Evolutionary conservation across 1,140 invertebrate species (phyloP).

Genomic region (Aradophagus sp.): DNA sequence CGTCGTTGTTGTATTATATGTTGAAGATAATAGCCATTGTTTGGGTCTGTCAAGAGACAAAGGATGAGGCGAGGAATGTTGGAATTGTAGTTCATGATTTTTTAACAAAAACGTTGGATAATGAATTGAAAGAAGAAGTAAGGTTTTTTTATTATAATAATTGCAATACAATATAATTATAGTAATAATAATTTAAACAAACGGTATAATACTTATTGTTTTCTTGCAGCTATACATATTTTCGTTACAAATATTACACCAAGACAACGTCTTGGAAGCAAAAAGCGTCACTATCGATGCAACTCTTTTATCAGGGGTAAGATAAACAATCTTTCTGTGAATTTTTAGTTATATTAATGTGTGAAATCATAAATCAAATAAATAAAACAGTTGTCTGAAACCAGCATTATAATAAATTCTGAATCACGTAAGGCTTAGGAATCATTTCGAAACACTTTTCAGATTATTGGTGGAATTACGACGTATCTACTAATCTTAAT

Average conservation of each 20-base stretch:
- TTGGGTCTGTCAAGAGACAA: constrained; percentile 63
- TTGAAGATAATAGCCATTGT: constrained; percentile 57
- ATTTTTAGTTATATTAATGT: no score
- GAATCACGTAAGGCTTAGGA: no score
- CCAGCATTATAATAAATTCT: no score
- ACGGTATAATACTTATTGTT: not conserved
- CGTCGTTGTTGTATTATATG: constrained; percentile 51
- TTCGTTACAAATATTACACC: constrained; percentile 40
- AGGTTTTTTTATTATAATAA: not conserved
- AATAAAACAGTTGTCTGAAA: no score
- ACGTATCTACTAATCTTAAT: constrained; percentile 14
- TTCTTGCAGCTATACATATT: constrained; percentile 35
- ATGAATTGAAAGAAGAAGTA: constrained; percentile 65
- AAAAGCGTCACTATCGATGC: constrained; percentile 38
- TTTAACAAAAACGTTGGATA: constrained; percentile 56
- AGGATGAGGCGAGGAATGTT: constrained; percentile 57
- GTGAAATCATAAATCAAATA: no score
- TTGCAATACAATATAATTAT: not conserved
- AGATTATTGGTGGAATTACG: constrained; percentile 11
- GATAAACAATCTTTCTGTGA: not conserved
- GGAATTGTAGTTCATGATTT: constrained; percentile 61
- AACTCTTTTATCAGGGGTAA: constrained; percentile 35
- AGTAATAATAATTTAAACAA: not conserved
- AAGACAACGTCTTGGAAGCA: constrained; percentile 25
- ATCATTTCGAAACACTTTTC: not conserved